A percentile compares a stretch with the other conserved stretches of the same genome.
Conservation (phyloP, 2,888 invertebrate species). For the Dynastes hyllus region DNA sequence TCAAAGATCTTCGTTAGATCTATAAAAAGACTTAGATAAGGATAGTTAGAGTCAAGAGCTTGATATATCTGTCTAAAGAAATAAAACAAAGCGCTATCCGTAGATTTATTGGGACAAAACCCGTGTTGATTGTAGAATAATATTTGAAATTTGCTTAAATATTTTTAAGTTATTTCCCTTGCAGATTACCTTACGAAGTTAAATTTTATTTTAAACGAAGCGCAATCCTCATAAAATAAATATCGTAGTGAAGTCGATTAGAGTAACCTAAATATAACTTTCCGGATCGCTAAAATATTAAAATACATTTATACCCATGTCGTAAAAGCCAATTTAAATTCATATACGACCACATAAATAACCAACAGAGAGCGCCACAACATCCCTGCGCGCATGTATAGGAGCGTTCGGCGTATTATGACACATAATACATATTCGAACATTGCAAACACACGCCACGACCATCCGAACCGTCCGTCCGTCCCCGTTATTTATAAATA, state of each 20-base stretch:
- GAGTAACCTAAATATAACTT: constrained; percentile 23
- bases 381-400: constrained; percentile 11
- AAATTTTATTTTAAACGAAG: neutral
- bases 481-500: constrained; percentile 10
- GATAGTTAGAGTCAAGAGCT: no score
- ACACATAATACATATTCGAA: constrained; percentile 18
- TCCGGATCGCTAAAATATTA: constrained; percentile 36
- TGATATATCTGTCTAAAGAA: no score
- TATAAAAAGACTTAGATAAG: no score
- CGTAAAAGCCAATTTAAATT: constrained; percentile 43
- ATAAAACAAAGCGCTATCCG: no score
- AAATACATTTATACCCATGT: constrained; percentile 38
- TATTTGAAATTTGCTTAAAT: no score
- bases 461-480: neutral
- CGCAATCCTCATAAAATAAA: constrained; percentile 24
- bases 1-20: no score
- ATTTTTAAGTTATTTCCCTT: neutral
- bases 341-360: constrained; percentile 38
- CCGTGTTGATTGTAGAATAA: no score
- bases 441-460: constrained; percentile 22
- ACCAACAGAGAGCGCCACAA: constrained; percentile 39
- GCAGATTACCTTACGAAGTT: neutral
- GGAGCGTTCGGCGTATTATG: neutral
- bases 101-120: no score
- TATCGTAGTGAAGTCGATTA: constrained; percentile 26